Evolutionary conservation across 2,113 vertebrate species (phyloP), one percentile per base, ranked within the genome.

Genomic region (Vireo altiloquus): DNA sequence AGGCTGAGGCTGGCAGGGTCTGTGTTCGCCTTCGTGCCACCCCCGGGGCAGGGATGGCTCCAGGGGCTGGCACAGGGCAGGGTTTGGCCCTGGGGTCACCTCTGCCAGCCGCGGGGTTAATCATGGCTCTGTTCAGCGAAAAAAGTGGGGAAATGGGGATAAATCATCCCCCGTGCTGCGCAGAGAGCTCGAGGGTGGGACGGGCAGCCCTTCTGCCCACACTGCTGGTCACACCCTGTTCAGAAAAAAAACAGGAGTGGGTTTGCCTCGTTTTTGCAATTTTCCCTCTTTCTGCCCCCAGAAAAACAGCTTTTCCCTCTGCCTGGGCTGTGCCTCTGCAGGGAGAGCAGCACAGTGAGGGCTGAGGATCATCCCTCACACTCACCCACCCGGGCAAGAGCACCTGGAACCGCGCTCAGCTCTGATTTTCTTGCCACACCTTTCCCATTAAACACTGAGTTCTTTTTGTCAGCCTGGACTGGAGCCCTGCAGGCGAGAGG

Each of bases 51-150:
- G 53, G 59, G 49, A 17, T 2, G 3, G 37, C 25, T 6, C 39
- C 0, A 0, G 16, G 24, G n/a, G n/a, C n/a, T 14, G 79, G 7
- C 3, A 3, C 3, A 1, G 60, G 50, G n/a, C 0, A 0, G 23
- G n/a, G 24, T 6, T 15, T 33, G 79, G 17, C 27, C 18, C 13
- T 24, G 40, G 81, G 71, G 59, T 46, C 15, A 39, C 13, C 18
- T 81, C 57, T 61, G 22, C 46, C 12, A 8, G 6, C 9, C 2
- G 0, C 6, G 13, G 68, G 22, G 7, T 33, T 15, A 49, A 0
- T 3, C 39, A 6, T 6, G 13, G 15, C 53, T 18, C 57, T 1
- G 1, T 5, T 63, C 14, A n/a, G 39, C 3, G 6, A 8, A 78
- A 78, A 9, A 24, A 12, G 12, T 3, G 46, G 40, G 6, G 28